Percentiles rank a stretch among this genome's conserved stretches.
Evolutionary conservation across 2,797 vertebrate species (phyloP).

Genomic region (Alauda arvensis): DNA sequence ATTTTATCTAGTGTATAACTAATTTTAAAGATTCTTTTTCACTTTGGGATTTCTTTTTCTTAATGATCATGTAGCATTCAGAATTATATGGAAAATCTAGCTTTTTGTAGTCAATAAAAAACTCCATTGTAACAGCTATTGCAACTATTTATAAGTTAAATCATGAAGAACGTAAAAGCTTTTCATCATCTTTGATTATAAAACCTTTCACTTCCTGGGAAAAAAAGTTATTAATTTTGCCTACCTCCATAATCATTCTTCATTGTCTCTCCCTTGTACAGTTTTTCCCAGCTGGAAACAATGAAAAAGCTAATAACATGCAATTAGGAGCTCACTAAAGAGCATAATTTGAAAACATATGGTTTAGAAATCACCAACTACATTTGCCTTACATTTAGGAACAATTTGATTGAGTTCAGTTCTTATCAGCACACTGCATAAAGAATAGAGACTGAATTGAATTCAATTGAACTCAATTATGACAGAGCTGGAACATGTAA

Average conservation of each 20-base stretch:
- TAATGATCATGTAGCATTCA: not conserved
- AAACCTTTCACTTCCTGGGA: not conserved
- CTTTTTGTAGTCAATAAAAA: not conserved
- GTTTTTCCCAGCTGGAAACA: not conserved
- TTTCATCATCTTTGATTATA: not conserved
- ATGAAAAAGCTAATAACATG: not conserved
- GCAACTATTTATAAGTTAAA: not conserved
- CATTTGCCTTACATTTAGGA: not conserved
- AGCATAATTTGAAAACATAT: not conserved
- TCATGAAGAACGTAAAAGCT: not conserved
- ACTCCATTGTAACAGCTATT: not conserved
- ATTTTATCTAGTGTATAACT: not conserved
- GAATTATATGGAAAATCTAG: not conserved
- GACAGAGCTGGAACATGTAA: not conserved
- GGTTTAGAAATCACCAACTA: not conserved
- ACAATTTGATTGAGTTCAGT: not conserved
- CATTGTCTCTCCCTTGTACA: not conserved
- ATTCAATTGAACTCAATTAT: not conserved
- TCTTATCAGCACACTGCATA: not conserved
- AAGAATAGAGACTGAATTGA: not conserved
- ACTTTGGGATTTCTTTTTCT: not conserved
- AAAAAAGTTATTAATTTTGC: not conserved
- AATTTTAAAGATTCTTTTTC: not conserved
- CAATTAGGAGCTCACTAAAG: conserved; percentile 16
- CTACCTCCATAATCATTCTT: not conserved